Evolutionary conservation across 1,140 invertebrate species (phyloP).

Genomic region (Micrasema longulum): DNA sequence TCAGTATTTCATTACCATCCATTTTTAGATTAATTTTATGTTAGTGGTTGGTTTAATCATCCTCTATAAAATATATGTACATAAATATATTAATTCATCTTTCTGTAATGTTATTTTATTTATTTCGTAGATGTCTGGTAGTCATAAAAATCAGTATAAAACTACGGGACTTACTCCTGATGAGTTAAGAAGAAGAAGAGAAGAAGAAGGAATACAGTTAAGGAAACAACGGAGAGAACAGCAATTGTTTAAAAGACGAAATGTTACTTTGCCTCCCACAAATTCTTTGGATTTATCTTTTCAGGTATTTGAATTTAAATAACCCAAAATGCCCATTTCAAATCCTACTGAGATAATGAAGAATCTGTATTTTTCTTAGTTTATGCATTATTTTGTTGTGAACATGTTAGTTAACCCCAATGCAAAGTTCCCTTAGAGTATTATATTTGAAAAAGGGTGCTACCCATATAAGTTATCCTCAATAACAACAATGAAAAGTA

Average conservation of each 20-base stretch:
- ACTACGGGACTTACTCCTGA: conserved; percentile 92
- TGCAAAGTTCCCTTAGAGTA: no score
- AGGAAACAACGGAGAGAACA: conserved; percentile 96
- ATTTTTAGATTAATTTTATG: no score
- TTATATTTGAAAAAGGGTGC: no score
- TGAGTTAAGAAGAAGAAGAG: conserved; percentile 89
- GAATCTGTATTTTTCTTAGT: not conserved
- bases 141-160: conserved; percentile 95
- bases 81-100: no score
- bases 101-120: no score
- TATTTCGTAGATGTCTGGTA: conserved; percentile 77
- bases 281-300: conserved; percentile 21
- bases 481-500: no score
- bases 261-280: conserved; percentile 76
- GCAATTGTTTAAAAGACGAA: conserved; percentile 91
- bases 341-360: conserved; percentile 5
- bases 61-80: no score
- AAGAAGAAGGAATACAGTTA: conserved; percentile 96
- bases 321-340: no score
- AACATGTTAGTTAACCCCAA: no score
- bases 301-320: conserved; percentile 16
- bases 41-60: no score
- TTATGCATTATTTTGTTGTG: conserved; percentile 7
- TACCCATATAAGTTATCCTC: no score
- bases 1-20: no score